Evolutionary conservation across 2,797 vertebrate genomes (phyloP), one percentile per base, ranked within the genome.

Genomic region (Chaetodon trifasciatus): DNA sequence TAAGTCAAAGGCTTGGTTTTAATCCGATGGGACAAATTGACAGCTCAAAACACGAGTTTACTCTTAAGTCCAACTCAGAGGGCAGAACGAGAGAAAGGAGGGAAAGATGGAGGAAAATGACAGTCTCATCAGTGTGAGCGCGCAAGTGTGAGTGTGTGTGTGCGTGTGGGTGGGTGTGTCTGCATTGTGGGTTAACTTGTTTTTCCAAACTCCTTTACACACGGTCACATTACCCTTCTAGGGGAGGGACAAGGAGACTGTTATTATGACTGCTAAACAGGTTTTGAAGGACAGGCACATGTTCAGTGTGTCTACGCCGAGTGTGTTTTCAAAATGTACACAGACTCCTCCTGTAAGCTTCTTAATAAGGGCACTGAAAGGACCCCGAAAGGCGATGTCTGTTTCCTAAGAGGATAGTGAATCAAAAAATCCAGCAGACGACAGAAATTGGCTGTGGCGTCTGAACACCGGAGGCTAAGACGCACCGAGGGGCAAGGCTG

Each of bases 171-270:
- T n/a, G n/a, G 90, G 91, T 86, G 92, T 93, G 92, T 83, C 89
- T 64, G 79, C 71, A 88, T 76, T 91, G 92, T 7, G 82, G 92
- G 78, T 64, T 62, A 90, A 95, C 94, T 93, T 80, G 92, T 92
- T 95, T 92, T 91, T 88, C 86, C 69, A 76, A 88, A 81, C 68
- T 87, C 56, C 69, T 89, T 77, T 47, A 81, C 81, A 74, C 62
- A 81, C 19, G 47, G 61, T 84, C 81, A 86, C 79, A 72, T 87
- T 90, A 86, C 81, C 37, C 47, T 76, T 64, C 28, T 0, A 67
- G 42, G 87, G 88, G 78, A 67, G 85, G 86, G 70, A 81, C 66
- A 47, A 68, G 44, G 39, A 77, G 16, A 50, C 50, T 13, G 57
- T 82, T 78, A 82, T 79, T 88, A 86, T 42, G 66, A 79, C 46